A percentile compares a stretch with the other conserved stretches of the same genome.
Evolutionary conservation across 2,888 invertebrate species (phyloP).

Genomic region (Agrotis ipsilon): DNA sequence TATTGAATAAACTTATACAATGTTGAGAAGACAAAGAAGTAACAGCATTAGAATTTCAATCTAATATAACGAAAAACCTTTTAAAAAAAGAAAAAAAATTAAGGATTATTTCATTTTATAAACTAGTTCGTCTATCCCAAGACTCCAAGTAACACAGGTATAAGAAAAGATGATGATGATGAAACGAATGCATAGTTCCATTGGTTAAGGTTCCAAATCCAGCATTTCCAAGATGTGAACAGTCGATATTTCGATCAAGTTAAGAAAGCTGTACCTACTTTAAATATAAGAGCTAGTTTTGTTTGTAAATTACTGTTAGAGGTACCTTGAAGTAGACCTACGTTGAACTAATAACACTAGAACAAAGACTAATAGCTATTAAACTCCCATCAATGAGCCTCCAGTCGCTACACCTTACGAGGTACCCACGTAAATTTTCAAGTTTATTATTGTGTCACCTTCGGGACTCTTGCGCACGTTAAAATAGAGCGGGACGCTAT

Average conservation of each 20-base stretch:
- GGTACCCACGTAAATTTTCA: conserved; percentile 66
- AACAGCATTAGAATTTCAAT: conserved; percentile 11
- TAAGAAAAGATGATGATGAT: neutral
- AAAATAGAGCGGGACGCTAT: conserved; percentile 79
- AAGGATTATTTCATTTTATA: neutral
- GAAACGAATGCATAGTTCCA: neutral
- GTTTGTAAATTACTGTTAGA: neutral
- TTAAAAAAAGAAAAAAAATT: neutral
- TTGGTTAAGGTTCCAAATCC: too few species aligned
- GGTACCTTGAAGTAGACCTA: neutral
- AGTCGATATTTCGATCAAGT: neutral
- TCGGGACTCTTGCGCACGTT: conserved; percentile 69
- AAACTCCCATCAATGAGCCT: conserved; percentile 56
- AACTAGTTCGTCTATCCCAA: neutral
- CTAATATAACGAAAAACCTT: neutral
- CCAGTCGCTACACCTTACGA: conserved; percentile 46
- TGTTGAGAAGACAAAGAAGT: conserved; percentile 15
- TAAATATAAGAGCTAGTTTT: neutral
- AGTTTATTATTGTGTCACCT: conserved; percentile 80
- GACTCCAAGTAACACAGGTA: too few species aligned
- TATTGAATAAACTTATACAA: conserved; percentile 14
- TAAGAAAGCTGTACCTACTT: neutral
- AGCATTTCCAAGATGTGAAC: neutral
- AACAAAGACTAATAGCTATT: conserved; percentile 20
- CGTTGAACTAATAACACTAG: neutral